A percentile compares a stretch with the other conserved stretches of the same genome.
These are phyloP conservation scores for Drosophila neocordata DNA, from an alignment of 1,140 invertebrate species.

Conservation along the genomic window DNA sequence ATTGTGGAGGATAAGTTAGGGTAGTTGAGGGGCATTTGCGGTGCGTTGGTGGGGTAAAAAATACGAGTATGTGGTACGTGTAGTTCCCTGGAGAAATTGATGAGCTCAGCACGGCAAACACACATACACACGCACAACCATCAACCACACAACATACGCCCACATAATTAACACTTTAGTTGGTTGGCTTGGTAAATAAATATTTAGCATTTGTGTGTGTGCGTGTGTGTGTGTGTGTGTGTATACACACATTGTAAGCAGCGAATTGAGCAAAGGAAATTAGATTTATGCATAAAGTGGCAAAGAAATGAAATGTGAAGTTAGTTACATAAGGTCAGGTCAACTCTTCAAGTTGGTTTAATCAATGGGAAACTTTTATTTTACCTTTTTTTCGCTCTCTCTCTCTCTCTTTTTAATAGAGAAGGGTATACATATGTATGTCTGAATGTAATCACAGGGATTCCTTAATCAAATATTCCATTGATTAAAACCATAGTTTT, in stretches of 20 bases:
- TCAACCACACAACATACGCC: constrained; percentile 29
- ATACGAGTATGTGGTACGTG: constrained; percentile 13
- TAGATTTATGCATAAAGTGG: constrained; percentile 56
- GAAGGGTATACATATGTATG: too few relatives aligned
- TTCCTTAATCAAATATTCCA: too few relatives aligned
- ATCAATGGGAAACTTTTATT: constrained; percentile 12
- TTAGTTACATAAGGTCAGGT: not conserved
- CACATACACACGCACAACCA: constrained; percentile 9
- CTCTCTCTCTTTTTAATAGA: too few relatives aligned
- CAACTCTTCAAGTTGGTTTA: constrained; percentile 3
- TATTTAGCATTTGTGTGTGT: constrained; percentile 65
- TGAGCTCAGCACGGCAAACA: constrained; percentile 66
- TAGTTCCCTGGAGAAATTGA: constrained; percentile 47
- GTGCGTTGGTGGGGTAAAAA: not conserved
- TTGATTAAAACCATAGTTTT: too few relatives aligned
- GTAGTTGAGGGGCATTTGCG: too few relatives aligned
- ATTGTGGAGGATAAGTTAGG: not conserved
- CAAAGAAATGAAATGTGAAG: not conserved
- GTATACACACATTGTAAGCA: constrained; percentile 18
- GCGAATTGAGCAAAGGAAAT: constrained; percentile 33
- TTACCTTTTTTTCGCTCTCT: too few relatives aligned
- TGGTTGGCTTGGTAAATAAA: constrained; percentile 62
- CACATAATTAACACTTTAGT: constrained; percentile 72
- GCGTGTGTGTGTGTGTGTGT: not conserved
- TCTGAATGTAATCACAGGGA: too few relatives aligned